These are phyloP conservation scores for Synergus gifuensis DNA, from an alignment of 2,888 invertebrate species.

Conservation along the genomic window DNA sequence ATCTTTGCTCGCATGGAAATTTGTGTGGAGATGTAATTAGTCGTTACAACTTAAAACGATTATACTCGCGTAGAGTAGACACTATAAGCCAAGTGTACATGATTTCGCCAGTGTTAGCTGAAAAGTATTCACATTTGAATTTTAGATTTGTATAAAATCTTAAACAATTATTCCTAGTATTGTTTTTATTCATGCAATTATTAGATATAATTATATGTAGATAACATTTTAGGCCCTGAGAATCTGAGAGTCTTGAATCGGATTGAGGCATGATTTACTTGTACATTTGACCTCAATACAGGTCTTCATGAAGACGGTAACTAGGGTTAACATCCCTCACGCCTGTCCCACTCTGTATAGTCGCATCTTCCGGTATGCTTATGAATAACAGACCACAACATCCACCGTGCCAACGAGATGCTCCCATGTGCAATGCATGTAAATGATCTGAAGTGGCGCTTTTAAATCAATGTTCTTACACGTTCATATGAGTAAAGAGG, in stretches of 20 bases:
- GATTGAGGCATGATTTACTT: not conserved
- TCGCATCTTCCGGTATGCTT: conserved; percentile 36
- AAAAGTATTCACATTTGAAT: conserved; percentile 9
- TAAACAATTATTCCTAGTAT: too few relatives aligned
- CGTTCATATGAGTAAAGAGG: not conserved
- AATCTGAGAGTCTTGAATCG: not conserved
- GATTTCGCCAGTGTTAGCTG: conserved; percentile 7
- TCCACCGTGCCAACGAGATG: conserved; percentile 25
- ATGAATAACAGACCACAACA: conserved; percentile 41
- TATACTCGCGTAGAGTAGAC: conserved; percentile 32
- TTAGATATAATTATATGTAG: too few relatives aligned
- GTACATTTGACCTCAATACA: conserved; percentile 24
- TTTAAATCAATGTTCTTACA: conserved; percentile 40
- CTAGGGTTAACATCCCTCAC: conserved; percentile 31
- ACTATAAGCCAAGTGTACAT: conserved; percentile 30
- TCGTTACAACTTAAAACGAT: conserved; percentile 45
- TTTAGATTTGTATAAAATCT: not conserved
- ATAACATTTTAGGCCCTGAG: not conserved
- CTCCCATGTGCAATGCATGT: conserved; percentile 19
- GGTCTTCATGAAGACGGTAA: conserved; percentile 11
- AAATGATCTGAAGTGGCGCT: not conserved
- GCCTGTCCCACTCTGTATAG: not conserved
- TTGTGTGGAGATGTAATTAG: conserved; percentile 50
- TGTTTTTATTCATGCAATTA: too few relatives aligned
- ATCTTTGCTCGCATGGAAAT: conserved; percentile 43